phyloP scores from a whole-genome alignment of 2,797 vertebrate genomes.

The Acanthopagrus latus region DNA sequence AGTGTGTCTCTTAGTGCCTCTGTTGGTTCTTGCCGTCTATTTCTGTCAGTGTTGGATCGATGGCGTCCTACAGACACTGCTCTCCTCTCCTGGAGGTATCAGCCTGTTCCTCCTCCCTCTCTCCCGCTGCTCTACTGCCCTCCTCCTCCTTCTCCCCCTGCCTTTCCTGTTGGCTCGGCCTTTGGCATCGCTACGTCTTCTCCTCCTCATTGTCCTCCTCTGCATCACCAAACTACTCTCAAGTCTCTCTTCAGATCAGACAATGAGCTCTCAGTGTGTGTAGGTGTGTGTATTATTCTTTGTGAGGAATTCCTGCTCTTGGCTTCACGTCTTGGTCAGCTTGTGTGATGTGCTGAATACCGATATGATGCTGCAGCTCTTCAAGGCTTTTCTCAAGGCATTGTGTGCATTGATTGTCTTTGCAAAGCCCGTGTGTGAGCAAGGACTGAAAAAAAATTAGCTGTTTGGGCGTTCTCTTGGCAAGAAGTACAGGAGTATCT shows the following conservation, averaged over 20 bases:
- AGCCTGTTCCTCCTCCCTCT: constrained; percentile 36
- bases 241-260: constrained; percentile 52
- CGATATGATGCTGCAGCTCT: constrained; percentile 34
- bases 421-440: constrained; percentile 3
- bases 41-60: constrained; percentile 71
- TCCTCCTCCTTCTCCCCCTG: constrained; percentile 35
- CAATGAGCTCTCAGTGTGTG: constrained; percentile 35
- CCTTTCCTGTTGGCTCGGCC: constrained; percentile 44
- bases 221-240: constrained; percentile 51
- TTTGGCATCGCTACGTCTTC: constrained; percentile 50
- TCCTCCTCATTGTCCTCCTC: constrained; percentile 52
- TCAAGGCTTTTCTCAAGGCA: constrained; percentile 23
- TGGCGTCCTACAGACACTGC: constrained; percentile 64
- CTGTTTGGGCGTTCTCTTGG: no score
- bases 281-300: constrained; percentile 33
- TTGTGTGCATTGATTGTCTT: constrained; percentile 1
- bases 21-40: constrained; percentile 63
- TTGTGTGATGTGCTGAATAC: constrained; percentile 52
- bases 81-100: constrained; percentile 60
- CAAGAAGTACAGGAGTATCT: no score
- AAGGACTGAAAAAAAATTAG: not conserved
- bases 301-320: constrained; percentile 47
- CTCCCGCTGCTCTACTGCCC: constrained; percentile 25
- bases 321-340: constrained; percentile 42
- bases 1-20: constrained; percentile 39